Percentiles rank a stretch among this genome's conserved stretches.
Conservation (phyloP, 2,888 invertebrate genomes). For the Lithophane semibrunnea region DNA sequence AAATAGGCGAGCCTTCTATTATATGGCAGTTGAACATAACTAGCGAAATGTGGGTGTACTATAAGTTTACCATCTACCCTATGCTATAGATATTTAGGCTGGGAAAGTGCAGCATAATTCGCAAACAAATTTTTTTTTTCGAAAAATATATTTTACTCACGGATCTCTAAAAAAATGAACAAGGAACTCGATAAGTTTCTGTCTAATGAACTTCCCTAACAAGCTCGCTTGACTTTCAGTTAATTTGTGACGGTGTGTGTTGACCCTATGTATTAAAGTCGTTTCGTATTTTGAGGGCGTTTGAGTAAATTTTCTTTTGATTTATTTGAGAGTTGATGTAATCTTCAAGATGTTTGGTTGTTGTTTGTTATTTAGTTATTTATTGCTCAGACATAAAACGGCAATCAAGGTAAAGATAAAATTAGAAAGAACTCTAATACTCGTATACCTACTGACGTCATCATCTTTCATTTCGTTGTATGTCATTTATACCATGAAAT, state of each 20-base stretch:
- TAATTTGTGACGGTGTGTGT: constrained; percentile 58
- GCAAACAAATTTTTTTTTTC: neutral
- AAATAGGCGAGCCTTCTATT: neutral
- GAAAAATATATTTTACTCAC: constrained; percentile 1
- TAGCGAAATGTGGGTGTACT: neutral
- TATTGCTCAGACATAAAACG: neutral
- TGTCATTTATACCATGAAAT: neutral
- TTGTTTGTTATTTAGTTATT: neutral
- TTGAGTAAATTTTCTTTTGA: constrained; percentile 15
- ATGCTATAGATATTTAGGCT: neutral
- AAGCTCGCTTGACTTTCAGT: constrained; percentile 62
- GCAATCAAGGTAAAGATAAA: neutral
- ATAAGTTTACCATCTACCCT: neutral
- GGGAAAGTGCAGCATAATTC: neutral
- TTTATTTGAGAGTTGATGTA: constrained; percentile 1
- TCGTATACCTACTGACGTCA: neutral
- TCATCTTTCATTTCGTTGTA: neutral
- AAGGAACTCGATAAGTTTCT: constrained; percentile 46
- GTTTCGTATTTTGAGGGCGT: constrained; percentile 31
- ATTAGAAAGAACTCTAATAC: neutral
- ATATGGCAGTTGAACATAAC: neutral
- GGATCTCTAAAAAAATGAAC: constrained; percentile 61
- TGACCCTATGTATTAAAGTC: constrained; percentile 41
- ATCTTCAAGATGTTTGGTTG: neutral
- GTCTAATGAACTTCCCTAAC: constrained; percentile 62